Evolutionary conservation across 1,140 invertebrate genomes (phyloP).

Genomic region (Chironomus tepperi): DNA sequence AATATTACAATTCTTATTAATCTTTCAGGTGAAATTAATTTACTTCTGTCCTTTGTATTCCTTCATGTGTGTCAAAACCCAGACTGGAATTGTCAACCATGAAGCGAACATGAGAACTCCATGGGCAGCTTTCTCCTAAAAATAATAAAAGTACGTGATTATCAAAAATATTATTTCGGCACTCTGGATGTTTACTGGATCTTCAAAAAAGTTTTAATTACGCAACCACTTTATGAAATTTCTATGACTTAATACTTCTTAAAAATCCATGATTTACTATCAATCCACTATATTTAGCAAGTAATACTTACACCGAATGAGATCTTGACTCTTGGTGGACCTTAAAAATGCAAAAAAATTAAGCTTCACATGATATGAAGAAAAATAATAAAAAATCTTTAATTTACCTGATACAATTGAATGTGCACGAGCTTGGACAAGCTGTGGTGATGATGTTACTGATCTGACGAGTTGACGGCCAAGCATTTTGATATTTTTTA

Average conservation of each 20-base stretch:
- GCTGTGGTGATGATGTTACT: background rate
- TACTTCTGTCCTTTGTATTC: constrained; percentile 16
- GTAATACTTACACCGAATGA: constrained; percentile 4
- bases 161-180: background rate
- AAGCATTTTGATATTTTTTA: background rate
- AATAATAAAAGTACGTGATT: background rate
- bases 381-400: background rate
- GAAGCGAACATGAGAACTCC: background rate
- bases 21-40: background rate
- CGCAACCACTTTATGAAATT: background rate
- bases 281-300: background rate
- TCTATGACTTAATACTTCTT: background rate
- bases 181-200: background rate
- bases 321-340: background rate
- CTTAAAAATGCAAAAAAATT: constrained; percentile 18
- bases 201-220: background rate
- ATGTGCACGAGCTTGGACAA: background rate
- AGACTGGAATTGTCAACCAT: background rate
- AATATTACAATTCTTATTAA: too few species aligned
- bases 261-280: background rate
- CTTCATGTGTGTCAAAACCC: background rate
- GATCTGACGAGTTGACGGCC: background rate
- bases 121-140: background rate
- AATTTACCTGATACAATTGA: background rate
- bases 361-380: background rate